These are phyloP conservation scores for Caranx melampygus DNA, from an alignment of 2,113 vertebrate genomes.

Conservation along the genomic window DNA sequence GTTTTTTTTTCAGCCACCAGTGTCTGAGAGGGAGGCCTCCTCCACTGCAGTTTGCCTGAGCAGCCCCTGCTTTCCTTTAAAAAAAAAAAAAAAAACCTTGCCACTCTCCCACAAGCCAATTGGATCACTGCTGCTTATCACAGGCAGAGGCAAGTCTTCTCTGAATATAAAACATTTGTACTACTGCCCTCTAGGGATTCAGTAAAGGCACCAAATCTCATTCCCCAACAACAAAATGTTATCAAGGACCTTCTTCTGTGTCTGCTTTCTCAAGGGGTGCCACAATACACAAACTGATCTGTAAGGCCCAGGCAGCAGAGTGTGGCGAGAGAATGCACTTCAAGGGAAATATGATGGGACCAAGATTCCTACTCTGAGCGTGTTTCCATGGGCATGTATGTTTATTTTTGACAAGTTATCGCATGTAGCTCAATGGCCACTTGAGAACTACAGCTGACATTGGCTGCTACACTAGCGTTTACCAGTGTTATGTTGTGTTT, in stretches of 20 bases:
- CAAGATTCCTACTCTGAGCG: constrained; percentile 9
- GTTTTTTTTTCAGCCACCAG: constrained; percentile 10
- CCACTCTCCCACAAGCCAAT: constrained; percentile 53
- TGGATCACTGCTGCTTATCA: constrained; percentile 71
- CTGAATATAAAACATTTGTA: constrained; percentile 74
- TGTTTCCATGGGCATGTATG: constrained; percentile 20
- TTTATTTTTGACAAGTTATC: constrained; percentile 65
- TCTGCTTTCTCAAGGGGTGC: constrained; percentile 54
- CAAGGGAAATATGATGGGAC: constrained; percentile 40
- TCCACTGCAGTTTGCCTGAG: constrained; percentile 38
- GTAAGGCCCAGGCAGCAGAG: constrained; percentile 10
- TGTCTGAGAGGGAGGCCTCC: constrained; percentile 40
- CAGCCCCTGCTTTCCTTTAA: constrained; percentile 38
- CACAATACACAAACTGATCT: constrained; percentile 48
- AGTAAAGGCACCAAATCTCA: constrained; percentile 64
- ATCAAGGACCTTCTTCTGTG: constrained; percentile 59
- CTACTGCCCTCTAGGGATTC: constrained; percentile 77
- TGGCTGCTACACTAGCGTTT: constrained; percentile 14
- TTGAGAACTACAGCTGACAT: constrained; percentile 32
- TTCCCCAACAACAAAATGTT: constrained; percentile 64
- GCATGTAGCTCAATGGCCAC: constrained; percentile 42
- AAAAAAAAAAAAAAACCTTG: constrained; percentile 26
- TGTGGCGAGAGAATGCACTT: constrained; percentile 47
- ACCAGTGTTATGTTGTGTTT: constrained; percentile 1
- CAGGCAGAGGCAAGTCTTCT: constrained; percentile 48